phyloP scores from a whole-genome alignment of 2,797 vertebrate genomes.

The Adelosebastes latens region DNA sequence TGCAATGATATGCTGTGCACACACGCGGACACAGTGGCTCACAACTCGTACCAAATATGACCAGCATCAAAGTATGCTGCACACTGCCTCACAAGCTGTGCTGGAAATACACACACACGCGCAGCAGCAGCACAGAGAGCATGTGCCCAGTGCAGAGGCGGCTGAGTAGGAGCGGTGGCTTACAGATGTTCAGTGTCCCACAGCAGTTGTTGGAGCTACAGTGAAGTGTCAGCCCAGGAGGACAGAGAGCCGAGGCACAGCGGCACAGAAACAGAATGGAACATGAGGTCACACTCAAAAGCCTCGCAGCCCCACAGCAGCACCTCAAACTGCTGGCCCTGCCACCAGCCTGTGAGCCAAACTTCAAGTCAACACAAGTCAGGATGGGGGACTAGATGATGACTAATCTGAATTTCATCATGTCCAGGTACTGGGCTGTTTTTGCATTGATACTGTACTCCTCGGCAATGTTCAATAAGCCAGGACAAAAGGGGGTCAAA shows the following conservation, averaged over 20 bases:
- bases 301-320: slow-evolving; percentile 60
- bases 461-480: not conserved
- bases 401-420: slow-evolving; percentile 61
- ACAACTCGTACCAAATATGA: slow-evolving; percentile 41
- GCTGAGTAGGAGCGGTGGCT: slow-evolving; percentile 64
- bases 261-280: slow-evolving; percentile 79
- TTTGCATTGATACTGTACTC: slow-evolving; percentile 6
- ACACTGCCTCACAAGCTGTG: slow-evolving; percentile 46
- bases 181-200: slow-evolving; percentile 83
- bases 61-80: slow-evolving; percentile 54
- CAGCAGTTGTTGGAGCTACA: slow-evolving; percentile 78
- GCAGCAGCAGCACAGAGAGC: slow-evolving; percentile 47
- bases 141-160: slow-evolving; percentile 50
- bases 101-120: slow-evolving; percentile 36
- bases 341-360: slow-evolving; percentile 60
- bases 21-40: slow-evolving; percentile 5
- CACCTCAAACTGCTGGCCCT: slow-evolving; percentile 60
- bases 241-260: slow-evolving; percentile 65
- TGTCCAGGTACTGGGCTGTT: slow-evolving; percentile 18
- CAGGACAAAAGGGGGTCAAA: not conserved
- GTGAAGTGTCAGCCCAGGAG: slow-evolving; percentile 75
- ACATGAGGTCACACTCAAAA: slow-evolving; percentile 81
- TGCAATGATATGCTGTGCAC: slow-evolving; percentile 24
- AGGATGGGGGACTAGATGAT: slow-evolving; percentile 11
- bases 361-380: slow-evolving; percentile 67